phyloP scores from a whole-genome alignment of 1,140 invertebrate genomes.

The Listronotus oregonensis region DNA sequence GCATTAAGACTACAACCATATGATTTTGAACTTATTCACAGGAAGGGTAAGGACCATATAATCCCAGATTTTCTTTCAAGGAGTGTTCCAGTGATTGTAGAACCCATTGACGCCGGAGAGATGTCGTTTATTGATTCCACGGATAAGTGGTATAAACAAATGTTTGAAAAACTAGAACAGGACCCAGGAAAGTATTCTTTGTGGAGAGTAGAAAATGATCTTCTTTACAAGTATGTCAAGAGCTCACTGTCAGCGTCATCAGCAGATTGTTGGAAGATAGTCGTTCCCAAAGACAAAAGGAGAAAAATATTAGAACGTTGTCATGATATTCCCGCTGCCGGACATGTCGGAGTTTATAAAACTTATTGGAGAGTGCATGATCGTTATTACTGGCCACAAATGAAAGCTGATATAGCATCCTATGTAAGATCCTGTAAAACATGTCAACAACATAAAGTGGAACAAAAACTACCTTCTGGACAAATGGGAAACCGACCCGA shows the following conservation, averaged over 20 bases:
- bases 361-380: constrained; percentile 11
- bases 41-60: constrained; percentile 47
- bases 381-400: constrained; percentile 27
- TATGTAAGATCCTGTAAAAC: constrained; percentile 41
- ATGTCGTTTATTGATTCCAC: not conserved
- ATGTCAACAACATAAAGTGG: constrained; percentile 43
- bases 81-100: constrained; percentile 24
- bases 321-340: constrained; percentile 14
- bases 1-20: constrained; percentile 54
- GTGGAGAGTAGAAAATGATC: constrained; percentile 4
- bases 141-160: constrained; percentile 24
- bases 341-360: constrained; percentile 15
- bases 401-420: constrained; percentile 18
- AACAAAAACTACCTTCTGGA: constrained; percentile 36
- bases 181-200: not conserved
- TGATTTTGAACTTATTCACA: constrained; percentile 54
- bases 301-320: constrained; percentile 3
- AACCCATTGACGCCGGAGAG: not conserved
- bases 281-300: not conserved
- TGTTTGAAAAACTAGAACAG: constrained; percentile 3
- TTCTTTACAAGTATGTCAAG: constrained; percentile 14
- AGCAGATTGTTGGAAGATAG: constrained; percentile 9
- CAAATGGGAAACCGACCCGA: constrained; percentile 39
- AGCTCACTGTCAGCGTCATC: not conserved
- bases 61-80: constrained; percentile 36